Conservation (phyloP, 37 sponge, comb jelly and placozoan species). For the Cladorhizidae sp. region DNA sequence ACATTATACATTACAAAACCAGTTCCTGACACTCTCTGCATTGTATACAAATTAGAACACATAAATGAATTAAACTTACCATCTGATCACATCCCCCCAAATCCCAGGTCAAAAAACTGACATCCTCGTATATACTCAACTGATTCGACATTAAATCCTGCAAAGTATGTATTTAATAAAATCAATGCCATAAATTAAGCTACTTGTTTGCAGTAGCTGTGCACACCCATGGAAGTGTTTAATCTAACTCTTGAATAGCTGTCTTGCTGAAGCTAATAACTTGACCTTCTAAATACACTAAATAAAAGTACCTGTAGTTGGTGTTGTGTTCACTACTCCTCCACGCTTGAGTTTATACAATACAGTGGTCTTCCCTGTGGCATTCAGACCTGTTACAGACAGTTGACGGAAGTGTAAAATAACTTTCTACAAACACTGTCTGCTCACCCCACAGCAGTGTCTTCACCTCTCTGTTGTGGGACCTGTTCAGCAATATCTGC, state of each 20-base stretch:
- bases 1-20: no score
- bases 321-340: constrained; percentile 89
- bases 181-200: no score
- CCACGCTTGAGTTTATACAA: constrained; percentile 89
- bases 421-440: neutral
- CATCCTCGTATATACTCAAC: constrained; percentile 45
- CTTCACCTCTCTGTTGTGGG: constrained; percentile 27
- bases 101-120: constrained; percentile 64
- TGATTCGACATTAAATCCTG: constrained; percentile 82
- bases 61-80: constrained; percentile 44
- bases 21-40: no score
- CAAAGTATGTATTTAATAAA: neutral
- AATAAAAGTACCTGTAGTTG: constrained; percentile 9
- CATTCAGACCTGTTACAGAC: constrained; percentile 87
- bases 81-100: constrained; percentile 59
- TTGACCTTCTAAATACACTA: no score
- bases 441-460: constrained; percentile 60
- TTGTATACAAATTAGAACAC: no score
- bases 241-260: no score
- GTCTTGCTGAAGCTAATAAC: no score
- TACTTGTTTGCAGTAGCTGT: neutral
- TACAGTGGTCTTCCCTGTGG: constrained; percentile 85
- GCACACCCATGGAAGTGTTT: no score
- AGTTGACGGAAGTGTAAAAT: neutral
- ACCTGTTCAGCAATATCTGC: neutral